Base-by-base conservation (phyloP, 30 jellyfish, hydroid and myxozoan species). In the Pseudorhiza aurosa region DNA sequence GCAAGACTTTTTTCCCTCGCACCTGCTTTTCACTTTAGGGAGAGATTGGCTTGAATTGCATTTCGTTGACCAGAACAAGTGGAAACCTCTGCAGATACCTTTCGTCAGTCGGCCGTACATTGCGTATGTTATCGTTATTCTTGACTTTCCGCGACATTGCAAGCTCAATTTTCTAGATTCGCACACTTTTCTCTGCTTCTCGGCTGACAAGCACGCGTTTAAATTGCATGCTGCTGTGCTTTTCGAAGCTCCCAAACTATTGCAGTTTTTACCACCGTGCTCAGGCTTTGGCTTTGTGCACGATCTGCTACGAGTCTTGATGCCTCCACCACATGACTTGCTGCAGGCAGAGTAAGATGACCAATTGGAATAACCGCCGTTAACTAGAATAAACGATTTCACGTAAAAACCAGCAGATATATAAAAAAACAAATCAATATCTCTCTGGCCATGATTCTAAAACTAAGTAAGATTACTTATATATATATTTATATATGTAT, bases 341-440 rank as follows among this genome's bases (percentile, higher is more conserved):
- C 85, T 50, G 80, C 97, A 88, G 11, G 58, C 29, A 7, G 82
- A 24, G 73, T 57, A 88, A 45, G 68, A 32, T 14, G 95, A 80
- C 97, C 97, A 88, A 2, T 49, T 25, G n/a, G 80, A 46, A 49
- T 26, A 82, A 0, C 95, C 95, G 2, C 97, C 97, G 58, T 88
- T 43, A 31, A 88, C 97, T 88, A n/a, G 65, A 56, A 84, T 39
- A 33, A 28, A 39, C 63, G 10, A 19, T 19, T 4, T 21, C 40
- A 3, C 33, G 15, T 25, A 17, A 2, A 59, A n/a, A 2, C 0
- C 63, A 59, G 17, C 2, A 0, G 17, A 17, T 49, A 10, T 11
- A 8, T 8, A 17, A n/a, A n/a, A n/a, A n/a, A n/a, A n/a, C n/a
- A 49, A 49, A 49, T 49, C 27, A 49, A 49, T 17, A 49, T 49